These are phyloP conservation scores for Xiphorhynchus erythropygius DNA, from an alignment of 2,797 vertebrate genomes.

Conservation along the genomic window DNA sequence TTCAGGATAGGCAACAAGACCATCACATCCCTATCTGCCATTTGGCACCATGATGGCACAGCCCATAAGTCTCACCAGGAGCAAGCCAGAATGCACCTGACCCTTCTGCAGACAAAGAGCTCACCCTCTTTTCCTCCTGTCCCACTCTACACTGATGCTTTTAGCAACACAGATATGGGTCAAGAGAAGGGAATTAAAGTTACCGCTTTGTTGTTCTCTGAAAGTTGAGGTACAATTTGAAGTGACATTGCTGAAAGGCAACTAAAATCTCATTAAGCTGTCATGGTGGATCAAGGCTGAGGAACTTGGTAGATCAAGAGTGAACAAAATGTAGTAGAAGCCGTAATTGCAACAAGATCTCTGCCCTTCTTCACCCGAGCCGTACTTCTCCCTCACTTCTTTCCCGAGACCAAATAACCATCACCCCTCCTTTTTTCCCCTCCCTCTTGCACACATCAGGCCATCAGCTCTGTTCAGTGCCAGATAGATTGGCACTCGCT, in stretches of 20 bases:
- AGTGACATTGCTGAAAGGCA: not conserved
- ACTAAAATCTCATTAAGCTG: not conserved
- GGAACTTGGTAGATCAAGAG: not conserved
- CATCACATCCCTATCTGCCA: no score
- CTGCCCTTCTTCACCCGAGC: rapidly evolving
- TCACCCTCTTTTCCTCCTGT: not conserved
- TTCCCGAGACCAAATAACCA: not conserved
- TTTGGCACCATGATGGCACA: not conserved
- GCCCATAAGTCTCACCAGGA: not conserved
- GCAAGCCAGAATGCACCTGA: not conserved
- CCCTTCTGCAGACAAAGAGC: not conserved
- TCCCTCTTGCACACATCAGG: not conserved
- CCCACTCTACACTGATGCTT: not conserved
- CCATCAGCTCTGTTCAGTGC: rapidly evolving
- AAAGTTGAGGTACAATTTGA: not conserved
- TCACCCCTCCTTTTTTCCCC: not conserved
- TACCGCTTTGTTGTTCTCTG: not conserved
- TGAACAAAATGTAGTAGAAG: not conserved
- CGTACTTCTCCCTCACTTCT: not conserved
- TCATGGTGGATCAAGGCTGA: not conserved
- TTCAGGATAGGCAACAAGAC: not conserved
- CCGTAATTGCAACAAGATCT: not conserved
- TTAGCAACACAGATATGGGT: not conserved
- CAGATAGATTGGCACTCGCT: rapidly evolving
- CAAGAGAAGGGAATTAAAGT: not conserved